phyloP scores from a whole-genome alignment of 2,113 vertebrate genomes.

The Poeciliopsis turrubarensis region DNA sequence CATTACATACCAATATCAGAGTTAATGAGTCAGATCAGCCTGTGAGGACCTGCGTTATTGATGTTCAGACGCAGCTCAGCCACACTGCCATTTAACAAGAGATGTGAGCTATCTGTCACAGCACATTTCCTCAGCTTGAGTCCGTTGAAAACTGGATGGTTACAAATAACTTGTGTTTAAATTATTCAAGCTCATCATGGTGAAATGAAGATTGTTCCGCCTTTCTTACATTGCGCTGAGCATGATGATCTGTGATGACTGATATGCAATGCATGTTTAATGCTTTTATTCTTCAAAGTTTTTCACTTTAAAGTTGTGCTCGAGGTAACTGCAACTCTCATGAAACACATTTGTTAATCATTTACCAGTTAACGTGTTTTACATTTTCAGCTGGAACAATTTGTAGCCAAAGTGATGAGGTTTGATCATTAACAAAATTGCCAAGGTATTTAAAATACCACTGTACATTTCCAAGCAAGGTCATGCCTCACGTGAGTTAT shows the following conservation, averaged over 20 bases:
- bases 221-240: slow-evolving; percentile 33
- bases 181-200: slow-evolving; percentile 67
- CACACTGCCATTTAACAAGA: slow-evolving; percentile 55
- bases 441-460: background rate
- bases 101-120: slow-evolving; percentile 58
- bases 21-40: slow-evolving; percentile 62
- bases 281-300: slow-evolving; percentile 20
- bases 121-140: slow-evolving; percentile 51
- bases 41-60: slow-evolving; percentile 60
- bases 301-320: slow-evolving; percentile 23
- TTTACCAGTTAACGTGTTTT: background rate
- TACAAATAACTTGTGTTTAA: slow-evolving; percentile 65
- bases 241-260: slow-evolving; percentile 38
- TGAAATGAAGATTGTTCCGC: slow-evolving; percentile 55
- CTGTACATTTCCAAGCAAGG: background rate
- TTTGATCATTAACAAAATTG: background rate
- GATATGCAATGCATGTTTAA: slow-evolving; percentile 61
- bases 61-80: slow-evolving; percentile 56
- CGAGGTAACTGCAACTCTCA: background rate
- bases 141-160: slow-evolving; percentile 55
- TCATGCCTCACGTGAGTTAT: background rate
- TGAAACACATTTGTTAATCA: background rate
- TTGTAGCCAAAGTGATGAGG: background rate
- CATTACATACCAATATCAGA: slow-evolving; percentile 52
- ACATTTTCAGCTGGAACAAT: background rate